A percentile compares a stretch with the other conserved stretches of the same genome.
Evolutionary conservation across 2,113 vertebrate species (phyloP).

Genomic region (Actenoides lindsayi): DNA sequence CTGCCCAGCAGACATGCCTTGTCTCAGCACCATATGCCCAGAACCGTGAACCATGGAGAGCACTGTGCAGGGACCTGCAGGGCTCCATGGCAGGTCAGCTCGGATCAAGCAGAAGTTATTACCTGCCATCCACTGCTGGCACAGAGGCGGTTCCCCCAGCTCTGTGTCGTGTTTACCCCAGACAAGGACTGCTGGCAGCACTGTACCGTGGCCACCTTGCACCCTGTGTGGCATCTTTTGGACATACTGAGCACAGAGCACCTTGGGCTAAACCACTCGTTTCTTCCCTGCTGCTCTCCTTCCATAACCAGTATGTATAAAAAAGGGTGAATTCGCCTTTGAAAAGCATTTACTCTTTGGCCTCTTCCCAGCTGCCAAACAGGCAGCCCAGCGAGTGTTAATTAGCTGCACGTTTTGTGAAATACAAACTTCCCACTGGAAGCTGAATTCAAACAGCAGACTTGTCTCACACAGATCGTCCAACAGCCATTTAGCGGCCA

Average conservation of each 20-base stretch:
- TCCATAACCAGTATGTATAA: background rate
- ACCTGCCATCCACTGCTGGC: background rate
- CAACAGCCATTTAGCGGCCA: background rate
- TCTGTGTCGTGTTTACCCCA: accelerated
- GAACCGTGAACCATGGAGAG: background rate
- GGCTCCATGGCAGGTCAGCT: background rate
- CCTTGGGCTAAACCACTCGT: background rate
- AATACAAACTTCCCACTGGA: background rate
- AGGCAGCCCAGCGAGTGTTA: background rate
- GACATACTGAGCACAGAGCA: background rate
- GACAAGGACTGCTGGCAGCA: background rate
- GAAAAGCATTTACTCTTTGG: background rate
- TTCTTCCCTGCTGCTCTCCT: background rate
- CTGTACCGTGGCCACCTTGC: background rate
- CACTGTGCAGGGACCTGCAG: background rate
- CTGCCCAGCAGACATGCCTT: background rate
- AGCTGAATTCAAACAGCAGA: background rate
- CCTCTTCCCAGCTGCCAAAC: background rate
- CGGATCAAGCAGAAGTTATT: background rate
- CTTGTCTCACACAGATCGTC: background rate
- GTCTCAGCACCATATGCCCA: background rate
- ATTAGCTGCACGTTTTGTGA: background rate
- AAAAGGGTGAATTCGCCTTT: background rate
- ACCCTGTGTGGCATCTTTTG: background rate
- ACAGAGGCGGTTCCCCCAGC: background rate